Base-by-base conservation (phyloP, 2,113 vertebrate species). In the Perca flavescens region DNA sequence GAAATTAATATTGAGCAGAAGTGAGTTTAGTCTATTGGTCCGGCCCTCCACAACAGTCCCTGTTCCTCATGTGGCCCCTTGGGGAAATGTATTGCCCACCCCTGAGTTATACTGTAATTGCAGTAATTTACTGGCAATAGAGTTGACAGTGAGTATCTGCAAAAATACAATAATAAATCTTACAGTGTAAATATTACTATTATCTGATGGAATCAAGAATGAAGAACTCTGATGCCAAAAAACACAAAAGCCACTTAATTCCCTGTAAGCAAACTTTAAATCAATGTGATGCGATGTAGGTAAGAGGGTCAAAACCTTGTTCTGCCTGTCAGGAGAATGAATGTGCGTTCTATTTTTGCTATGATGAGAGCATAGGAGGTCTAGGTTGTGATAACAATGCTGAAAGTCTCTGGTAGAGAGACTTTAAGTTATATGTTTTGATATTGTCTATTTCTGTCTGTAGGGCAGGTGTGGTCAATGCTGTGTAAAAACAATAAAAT, bases 281-380 rank as follows among this genome's bases (percentile, higher is more conserved):
- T 79, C 65, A 79, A 13, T 3, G 17, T 36, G 49, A 9, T 43
- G 5, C 1, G 8, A 74, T 77, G 56, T 14, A 34, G 58, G 71
- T 40, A 36, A 72, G 15, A 36, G 58, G 73, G 69, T 78, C 57
- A 66, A 1, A 65, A 58, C 36, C 11, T 40, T 64, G 69, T 74
- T 69, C 54, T 43, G 68, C 13, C 61, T 80, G 65, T 54, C 71
- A 62, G 47, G 4, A 56, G 8, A 36, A 82, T 63, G 0, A 36
- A 71, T 79, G 36, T 16, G 61, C 11, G 50, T 79, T 60, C 71
- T 86, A 71, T 75, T 79, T 72, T 61, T 6, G 17, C 31, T 15
- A 1, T n/a, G 22, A 68, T 14, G 6, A 49, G 50, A 70, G 66
- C 46, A 14, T 14, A 19, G 3, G 13, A 6, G 21, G 22, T 71